Base-by-base conservation (phyloP, 2,113 vertebrate species). In the Nothobranchius kuhntae region DNA sequence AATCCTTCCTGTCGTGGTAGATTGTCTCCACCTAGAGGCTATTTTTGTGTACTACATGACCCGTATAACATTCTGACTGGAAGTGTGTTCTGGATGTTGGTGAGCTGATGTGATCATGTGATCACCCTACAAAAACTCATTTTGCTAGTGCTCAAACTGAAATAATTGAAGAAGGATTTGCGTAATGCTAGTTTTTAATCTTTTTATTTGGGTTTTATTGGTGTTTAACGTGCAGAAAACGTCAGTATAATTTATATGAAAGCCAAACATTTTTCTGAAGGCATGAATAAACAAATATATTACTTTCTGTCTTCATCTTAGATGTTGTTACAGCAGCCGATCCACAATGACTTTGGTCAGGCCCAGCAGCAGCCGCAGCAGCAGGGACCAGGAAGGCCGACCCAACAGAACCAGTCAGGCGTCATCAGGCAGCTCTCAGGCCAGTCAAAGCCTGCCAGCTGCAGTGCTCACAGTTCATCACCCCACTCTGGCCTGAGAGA, bases 281-380 rank as follows among this genome's bases (percentile, higher is more conserved):
- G 30, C 30, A 40, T 40, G 6, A 9, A 9, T 7, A 9, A 40
- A 3, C 9, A 40, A 7, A 40, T 40, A 40, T 40, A 8, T 40
- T 40, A 40, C 59, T 62, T 14, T 70, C 6, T 30, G 30, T 30
- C 30, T 53, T 44, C 72, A 17, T 62, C 4, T 80, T 48, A 96
- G 95, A 93, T 94, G 90, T 87, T 96, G 87, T 92, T 95, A 88
- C 94, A 94, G 80, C 93, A 90, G 65, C 89, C 91, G 0, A 53
- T 85, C 61, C 85, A 92, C 0, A 15, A 83, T 4, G 80, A 89
- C 24, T 84, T 91, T 44, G 86, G 81, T 44, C 69, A 17, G 38
- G 71, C 73, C 51, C 79, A 86, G 68, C 83, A 83, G 61, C 77
- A 73, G 11, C 63, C 55, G 35, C 75, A 94, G 62, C 87, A 88